Percentiles rank a stretch among this genome's conserved stretches.
Conservation (phyloP, 1,140 invertebrate species). For the Drosophila santomea region DNA sequence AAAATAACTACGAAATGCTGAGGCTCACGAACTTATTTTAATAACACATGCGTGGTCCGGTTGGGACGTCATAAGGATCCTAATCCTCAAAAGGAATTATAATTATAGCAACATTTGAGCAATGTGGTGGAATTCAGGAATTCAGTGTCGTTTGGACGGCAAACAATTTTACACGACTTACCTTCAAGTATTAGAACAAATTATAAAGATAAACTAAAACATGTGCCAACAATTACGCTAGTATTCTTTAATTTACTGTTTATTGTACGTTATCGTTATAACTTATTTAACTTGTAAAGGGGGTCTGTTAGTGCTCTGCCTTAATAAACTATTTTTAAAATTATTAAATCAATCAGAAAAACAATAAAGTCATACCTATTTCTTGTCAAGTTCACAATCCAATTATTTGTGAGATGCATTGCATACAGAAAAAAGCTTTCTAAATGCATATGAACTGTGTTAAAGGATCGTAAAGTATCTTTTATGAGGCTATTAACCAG, state of each 20-base stretch:
- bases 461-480: conserved; percentile 4
- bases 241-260: too few relatives aligned
- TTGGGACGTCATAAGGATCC: conserved; percentile 42
- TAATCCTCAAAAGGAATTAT: conserved; percentile 9
- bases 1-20: conserved; percentile 55
- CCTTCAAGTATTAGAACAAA: too few relatives aligned
- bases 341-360: too few relatives aligned
- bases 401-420: background rate
- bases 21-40: conserved; percentile 46
- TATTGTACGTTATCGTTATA: too few relatives aligned
- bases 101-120: conserved; percentile 1
- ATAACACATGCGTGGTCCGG: conserved; percentile 53
- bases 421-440: conserved; percentile 7
- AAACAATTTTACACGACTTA: background rate
- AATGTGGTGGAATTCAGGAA: too few relatives aligned
- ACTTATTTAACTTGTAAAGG: too few relatives aligned
- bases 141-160: background rate
- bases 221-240: too few relatives aligned
- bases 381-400: background rate
- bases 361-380: too few relatives aligned
- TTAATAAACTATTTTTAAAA: too few relatives aligned
- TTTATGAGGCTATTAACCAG: conserved; percentile 26
- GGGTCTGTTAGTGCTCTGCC: too few relatives aligned
- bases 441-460: conserved; percentile 6
- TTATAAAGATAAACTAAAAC: background rate